Conservation (phyloP, 2,888 invertebrate genomes). For the Autographa gamma region DNA sequence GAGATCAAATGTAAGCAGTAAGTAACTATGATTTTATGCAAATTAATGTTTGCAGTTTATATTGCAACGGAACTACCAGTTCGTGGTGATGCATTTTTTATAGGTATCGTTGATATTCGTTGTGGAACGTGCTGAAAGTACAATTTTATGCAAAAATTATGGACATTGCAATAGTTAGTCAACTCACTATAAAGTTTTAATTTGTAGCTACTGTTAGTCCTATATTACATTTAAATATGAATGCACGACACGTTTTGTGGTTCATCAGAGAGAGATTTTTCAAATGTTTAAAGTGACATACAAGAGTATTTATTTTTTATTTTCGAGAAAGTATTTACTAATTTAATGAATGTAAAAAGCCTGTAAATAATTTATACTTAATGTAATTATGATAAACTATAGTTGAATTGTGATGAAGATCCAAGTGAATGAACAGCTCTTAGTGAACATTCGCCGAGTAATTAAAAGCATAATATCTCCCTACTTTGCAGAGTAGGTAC, state of each 20-base stretch:
- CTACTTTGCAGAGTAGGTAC: too few relatives aligned
- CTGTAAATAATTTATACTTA: too few relatives aligned
- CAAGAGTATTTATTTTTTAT: too few relatives aligned
- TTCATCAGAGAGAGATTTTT: not conserved
- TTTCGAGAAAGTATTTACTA: too few relatives aligned
- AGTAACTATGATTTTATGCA: not conserved
- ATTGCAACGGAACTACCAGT: conserved; percentile 2
- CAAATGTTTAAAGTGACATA: too few relatives aligned
- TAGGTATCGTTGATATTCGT: conserved; percentile 12
- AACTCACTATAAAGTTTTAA: not conserved
- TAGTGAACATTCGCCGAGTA: too few relatives aligned
- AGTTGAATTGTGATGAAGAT: not conserved
- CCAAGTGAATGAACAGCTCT: not conserved
- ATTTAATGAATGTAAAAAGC: too few relatives aligned
- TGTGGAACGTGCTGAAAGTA: not conserved
- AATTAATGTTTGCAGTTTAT: not conserved
- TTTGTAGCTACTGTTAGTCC: not conserved
- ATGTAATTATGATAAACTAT: not conserved
- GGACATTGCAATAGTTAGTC: not conserved
- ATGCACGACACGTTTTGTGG: not conserved
- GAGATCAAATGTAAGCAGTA: not conserved
- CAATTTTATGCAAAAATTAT: conserved; percentile 6
- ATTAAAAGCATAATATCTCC: too few relatives aligned
- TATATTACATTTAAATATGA: not conserved
- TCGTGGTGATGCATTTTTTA: conserved; percentile 20